Conservation (phyloP, 2,797 vertebrate genomes). For the Melanotaenia boesemani region DNA sequence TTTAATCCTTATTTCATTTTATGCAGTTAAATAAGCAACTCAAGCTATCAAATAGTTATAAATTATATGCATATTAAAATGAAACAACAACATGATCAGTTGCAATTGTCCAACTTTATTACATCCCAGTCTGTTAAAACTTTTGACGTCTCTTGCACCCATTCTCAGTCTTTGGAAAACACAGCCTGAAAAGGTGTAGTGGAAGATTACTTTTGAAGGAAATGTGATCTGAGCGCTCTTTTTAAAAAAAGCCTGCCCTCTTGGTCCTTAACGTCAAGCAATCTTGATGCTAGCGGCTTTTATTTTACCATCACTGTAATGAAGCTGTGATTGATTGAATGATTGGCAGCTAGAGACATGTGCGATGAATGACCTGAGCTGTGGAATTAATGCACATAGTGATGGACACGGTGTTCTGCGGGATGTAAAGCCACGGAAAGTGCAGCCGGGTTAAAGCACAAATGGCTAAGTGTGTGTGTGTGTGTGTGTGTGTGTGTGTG, state of each 20-base stretch:
- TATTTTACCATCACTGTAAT: slow-evolving; percentile 83
- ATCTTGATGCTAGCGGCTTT: slow-evolving; percentile 64
- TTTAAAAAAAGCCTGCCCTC: slow-evolving; percentile 74
- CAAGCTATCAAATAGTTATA: neutral
- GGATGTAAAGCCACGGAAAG: slow-evolving; percentile 68
- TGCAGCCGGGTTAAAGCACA: slow-evolving; percentile 58
- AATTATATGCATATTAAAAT: neutral
- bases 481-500: slow-evolving; percentile 33
- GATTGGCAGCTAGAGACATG: slow-evolving; percentile 81
- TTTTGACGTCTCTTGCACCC: slow-evolving; percentile 1
- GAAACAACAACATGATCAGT: neutral
- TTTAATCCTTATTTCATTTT: neutral
- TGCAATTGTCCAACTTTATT: neutral
- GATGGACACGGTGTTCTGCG: slow-evolving; percentile 63
- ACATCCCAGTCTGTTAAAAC: slow-evolving; percentile 5
- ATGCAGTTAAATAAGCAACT: neutral
- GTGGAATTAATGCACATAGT: slow-evolving; percentile 41
- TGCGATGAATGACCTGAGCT: slow-evolving; percentile 69
- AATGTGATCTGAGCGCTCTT: slow-evolving; percentile 71
- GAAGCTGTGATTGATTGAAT: slow-evolving; percentile 80
- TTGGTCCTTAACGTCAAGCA: slow-evolving; percentile 57
- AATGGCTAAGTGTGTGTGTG: slow-evolving; percentile 38
- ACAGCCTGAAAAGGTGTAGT: slow-evolving; percentile 57
- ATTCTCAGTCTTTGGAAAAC: slow-evolving; percentile 41
- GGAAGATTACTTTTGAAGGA: slow-evolving; percentile 74